Conservation (phyloP, 1,140 invertebrate species). For the Lanistes nyassanus region DNA sequence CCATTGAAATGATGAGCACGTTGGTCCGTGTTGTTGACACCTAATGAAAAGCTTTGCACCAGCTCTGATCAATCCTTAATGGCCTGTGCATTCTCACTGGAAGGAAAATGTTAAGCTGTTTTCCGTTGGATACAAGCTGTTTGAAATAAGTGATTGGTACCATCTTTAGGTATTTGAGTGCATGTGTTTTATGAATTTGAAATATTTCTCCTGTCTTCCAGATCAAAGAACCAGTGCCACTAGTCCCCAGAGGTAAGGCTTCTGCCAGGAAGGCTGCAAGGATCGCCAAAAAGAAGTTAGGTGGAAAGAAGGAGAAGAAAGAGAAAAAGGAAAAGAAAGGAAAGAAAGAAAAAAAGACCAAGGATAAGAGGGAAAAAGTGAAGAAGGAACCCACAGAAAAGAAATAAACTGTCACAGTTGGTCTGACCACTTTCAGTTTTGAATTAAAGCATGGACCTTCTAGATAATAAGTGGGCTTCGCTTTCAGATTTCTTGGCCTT, state of each 20-base stretch:
- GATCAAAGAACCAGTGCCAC: conserved; percentile 35
- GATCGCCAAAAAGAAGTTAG: conserved; percentile 33
- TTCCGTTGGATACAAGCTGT: too few species aligned
- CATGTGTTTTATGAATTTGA: neutral
- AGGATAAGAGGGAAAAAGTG: too few species aligned
- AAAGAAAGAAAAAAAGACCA: too few species aligned
- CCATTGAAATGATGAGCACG: conserved; percentile 24
- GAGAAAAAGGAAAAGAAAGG: too few species aligned
- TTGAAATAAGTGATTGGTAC: too few species aligned
- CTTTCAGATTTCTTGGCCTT: too few species aligned
- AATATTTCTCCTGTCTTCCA: conserved; percentile 20
- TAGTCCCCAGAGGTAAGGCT: conserved; percentile 32
- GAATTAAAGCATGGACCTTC: too few species aligned
- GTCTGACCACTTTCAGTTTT: too few species aligned
- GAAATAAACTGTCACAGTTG: too few species aligned
- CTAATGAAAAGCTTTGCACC: conserved; percentile 13
- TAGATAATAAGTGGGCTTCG: too few species aligned
- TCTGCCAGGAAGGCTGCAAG: conserved; percentile 30
- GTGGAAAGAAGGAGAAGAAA: too few species aligned
- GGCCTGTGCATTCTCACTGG: neutral
- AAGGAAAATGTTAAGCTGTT: neutral
- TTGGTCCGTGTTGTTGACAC: conserved; percentile 27
- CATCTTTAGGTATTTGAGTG: neutral
- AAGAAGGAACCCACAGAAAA: too few species aligned
- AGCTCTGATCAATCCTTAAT: conserved; percentile 16